Evolutionary conservation across 2,113 vertebrate genomes (phyloP).

Genomic region (Turnix velox): DNA sequence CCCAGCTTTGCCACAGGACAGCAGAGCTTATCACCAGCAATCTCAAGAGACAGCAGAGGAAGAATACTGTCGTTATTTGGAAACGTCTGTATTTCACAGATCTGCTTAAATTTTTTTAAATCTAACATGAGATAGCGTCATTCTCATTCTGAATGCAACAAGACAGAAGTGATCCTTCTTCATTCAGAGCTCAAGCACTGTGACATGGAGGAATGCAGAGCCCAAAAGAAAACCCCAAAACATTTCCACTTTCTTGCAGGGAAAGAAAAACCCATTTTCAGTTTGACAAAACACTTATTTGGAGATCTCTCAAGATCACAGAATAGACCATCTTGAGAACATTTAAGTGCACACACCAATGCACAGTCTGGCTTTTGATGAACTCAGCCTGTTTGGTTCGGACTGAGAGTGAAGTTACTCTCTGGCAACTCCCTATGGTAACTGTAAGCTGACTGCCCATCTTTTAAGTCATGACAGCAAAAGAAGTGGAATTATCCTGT

Average conservation of each 20-base stretch:
- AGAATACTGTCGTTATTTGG: neutral
- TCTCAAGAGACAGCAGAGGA: neutral
- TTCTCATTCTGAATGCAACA: neutral
- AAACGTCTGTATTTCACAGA: neutral
- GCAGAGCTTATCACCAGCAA: neutral
- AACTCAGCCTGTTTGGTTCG: neutral
- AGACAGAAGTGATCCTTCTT: neutral
- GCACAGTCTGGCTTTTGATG: neutral
- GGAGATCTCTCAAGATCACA: neutral
- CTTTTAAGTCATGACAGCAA: neutral
- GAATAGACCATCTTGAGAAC: neutral
- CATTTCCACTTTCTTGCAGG: neutral
- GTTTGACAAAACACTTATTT: neutral
- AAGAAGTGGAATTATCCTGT: neutral
- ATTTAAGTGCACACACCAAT: neutral
- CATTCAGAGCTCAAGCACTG: neutral
- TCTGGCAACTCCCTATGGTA: neutral
- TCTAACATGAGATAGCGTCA: neutral
- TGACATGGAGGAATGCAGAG: neutral
- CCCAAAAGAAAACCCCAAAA: neutral
- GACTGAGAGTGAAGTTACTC: neutral
- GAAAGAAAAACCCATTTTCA: neutral
- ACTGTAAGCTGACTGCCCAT: neutral
- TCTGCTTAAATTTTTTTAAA: neutral
- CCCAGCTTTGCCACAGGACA: rapidly evolving